Percentiles rank a stretch among this genome's conserved stretches.
Conservation (phyloP, 2,797 vertebrate species). For the Varecia variegata region DNA sequence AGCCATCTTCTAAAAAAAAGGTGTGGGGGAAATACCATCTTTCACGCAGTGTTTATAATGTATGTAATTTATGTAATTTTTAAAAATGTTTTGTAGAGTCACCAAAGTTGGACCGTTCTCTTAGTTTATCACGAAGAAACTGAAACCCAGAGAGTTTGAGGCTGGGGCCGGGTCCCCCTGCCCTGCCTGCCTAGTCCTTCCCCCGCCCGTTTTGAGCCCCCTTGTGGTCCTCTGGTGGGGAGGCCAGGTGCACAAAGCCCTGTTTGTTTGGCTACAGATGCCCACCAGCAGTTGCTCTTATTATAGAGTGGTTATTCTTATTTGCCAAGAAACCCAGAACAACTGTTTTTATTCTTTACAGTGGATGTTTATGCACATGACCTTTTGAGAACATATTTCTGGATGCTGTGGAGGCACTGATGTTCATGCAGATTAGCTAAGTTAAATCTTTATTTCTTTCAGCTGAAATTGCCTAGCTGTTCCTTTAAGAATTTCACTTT, state of each 20-base stretch:
- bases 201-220: too few relatives aligned
- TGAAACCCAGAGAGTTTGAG: not conserved
- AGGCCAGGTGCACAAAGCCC: conserved; percentile 55
- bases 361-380: conserved; percentile 56
- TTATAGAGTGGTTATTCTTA: not conserved
- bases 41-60: not conserved
- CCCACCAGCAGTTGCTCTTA: not conserved
- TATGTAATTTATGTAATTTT: not conserved
- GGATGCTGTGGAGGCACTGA: conserved; percentile 2
- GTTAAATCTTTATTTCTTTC: conserved; percentile 12
- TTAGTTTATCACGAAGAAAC: not conserved
- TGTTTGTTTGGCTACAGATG: not conserved
- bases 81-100: not conserved
- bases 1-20: not conserved
- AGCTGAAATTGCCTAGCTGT: not conserved
- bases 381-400: conserved; percentile 50
- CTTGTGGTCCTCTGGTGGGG: not conserved
- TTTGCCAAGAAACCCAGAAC: conserved; percentile 46
- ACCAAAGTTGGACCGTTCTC: not conserved
- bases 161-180: not conserved
- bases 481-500: conserved; percentile 41
- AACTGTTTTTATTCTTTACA: conserved; percentile 69
- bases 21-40: not conserved
- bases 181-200: not conserved
- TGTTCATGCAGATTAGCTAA: conserved; percentile 43